Percentiles rank a stretch among this genome's conserved stretches.
Conservation (phyloP, 1,140 invertebrate species). For the Diabrotica undecimpunctata region DNA sequence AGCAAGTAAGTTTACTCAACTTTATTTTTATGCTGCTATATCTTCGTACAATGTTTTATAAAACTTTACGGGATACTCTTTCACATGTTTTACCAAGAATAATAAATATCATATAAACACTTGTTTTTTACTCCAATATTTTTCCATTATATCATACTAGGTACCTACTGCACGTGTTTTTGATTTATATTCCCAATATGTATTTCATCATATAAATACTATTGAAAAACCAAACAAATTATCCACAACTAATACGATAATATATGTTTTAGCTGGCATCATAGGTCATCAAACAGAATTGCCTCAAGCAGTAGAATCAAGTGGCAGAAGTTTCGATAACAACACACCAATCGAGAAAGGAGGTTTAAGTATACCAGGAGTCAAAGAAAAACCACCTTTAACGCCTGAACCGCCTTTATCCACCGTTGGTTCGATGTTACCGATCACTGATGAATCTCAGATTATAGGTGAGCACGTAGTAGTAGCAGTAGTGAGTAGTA, state of each 20-base stretch:
- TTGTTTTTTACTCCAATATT: no score
- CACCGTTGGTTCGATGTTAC: conserved; percentile 49
- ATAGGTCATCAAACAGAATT: conserved; percentile 53
- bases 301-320: conserved; percentile 34
- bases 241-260: no score
- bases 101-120: neutral
- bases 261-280: conserved; percentile 51
- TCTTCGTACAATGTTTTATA: neutral
- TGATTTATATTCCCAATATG: no score
- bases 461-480: conserved; percentile 34
- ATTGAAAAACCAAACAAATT: no score
- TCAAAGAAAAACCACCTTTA: conserved; percentile 29
- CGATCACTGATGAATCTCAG: conserved; percentile 50
- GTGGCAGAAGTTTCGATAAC: conserved; percentile 40
- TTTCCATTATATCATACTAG: no score
- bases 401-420: conserved; percentile 50
- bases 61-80: neutral
- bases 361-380: conserved; percentile 31
- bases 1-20: conserved; percentile 54
- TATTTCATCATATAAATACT: no score
- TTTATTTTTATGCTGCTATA: neutral
- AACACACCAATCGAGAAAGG: conserved; percentile 29
- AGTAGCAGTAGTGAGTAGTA: no score
- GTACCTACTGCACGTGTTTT: no score
- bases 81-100: neutral